Base-by-base conservation (phyloP, 2,888 invertebrate genomes). In the Cremastinae sp. region DNA sequence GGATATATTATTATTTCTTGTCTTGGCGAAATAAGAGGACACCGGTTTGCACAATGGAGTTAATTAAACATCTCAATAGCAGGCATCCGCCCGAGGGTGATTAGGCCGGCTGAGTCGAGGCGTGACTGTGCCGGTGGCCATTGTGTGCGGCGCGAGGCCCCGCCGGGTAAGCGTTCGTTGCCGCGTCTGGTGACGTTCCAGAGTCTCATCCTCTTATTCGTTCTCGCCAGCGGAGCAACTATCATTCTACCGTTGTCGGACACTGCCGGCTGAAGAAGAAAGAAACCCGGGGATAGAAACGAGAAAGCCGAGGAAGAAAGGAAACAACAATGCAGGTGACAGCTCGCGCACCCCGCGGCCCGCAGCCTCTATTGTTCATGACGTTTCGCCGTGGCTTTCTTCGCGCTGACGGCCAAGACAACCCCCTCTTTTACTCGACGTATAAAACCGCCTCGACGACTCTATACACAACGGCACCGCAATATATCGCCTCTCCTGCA, bases 61-160 rank as follows among this genome's bases (percentile, higher is more conserved):
- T 88, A 88, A 88, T 88, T 88, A 88, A 88, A 88, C 85, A 84
- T 87, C 87, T 87, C 86, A 87, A 88, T 88, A 86, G 86, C 87
- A 87, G 86, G 83, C 85, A 86, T 84, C 84, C 82, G 84, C 84
- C 84, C 83, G 82, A 79, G 84, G 85, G 86, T 86, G 87, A 87
- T 88, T 87, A 88, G 88, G 84, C 86, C 84, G 85, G 85, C 84
- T 81, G 83, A 70, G 81, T 74, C 78, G 79, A 84, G 86, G 85
- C 83, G 83, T 84, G 84, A 84, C 84, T 82, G 80, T 81, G 82
- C 86, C 83, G 82, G 80, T 85, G 85, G 86, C 85, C 83, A 87
- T 87, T 87, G 84, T 84, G 80, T 79, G 51, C 36, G 78, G 51
- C 36, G 78, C 78, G 78, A 64, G 69, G 59, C 75, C 59, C 36